Percentiles rank a stretch among this genome's conserved stretches.
These are phyloP conservation scores for Stenurella melanura DNA, from an alignment of 2,888 invertebrate species.

Conservation along the genomic window DNA sequence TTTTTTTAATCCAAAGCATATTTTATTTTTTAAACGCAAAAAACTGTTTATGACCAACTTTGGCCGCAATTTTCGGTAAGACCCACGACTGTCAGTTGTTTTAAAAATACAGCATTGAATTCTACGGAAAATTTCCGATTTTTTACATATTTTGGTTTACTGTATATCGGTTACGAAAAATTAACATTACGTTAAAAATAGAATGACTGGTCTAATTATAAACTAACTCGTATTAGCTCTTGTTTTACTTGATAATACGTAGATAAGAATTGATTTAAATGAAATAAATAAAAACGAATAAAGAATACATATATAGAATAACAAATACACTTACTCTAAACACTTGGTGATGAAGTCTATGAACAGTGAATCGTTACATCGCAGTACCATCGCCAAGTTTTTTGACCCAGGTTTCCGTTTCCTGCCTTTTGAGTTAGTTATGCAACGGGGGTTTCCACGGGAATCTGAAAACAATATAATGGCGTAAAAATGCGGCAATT, in stretches of 20 bases:
- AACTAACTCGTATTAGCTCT: neutral
- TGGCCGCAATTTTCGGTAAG: too few relatives aligned
- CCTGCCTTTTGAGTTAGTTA: conserved; percentile 95
- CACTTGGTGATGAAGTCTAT: conserved; percentile 93
- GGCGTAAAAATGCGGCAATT: neutral
- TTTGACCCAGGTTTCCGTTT: conserved; percentile 92
- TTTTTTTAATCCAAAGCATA: too few relatives aligned
- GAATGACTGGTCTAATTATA: too few relatives aligned
- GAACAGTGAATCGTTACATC: conserved; percentile 91
- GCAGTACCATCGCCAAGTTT: conserved; percentile 86
- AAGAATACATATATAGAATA: too few relatives aligned
- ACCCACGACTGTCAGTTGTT: too few relatives aligned
- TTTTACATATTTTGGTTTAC: too few relatives aligned
- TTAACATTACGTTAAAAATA: too few relatives aligned
- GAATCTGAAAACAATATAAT: conserved; percentile 79
- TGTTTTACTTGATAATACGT: neutral
- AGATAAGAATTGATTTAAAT: neutral
- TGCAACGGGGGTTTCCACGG: conserved; percentile 91
- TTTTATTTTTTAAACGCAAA: too few relatives aligned
- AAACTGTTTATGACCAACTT: too few relatives aligned
- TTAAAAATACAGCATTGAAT: too few relatives aligned
- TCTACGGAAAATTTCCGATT: too few relatives aligned
- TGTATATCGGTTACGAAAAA: too few relatives aligned
- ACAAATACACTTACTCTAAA: conserved; percentile 83
- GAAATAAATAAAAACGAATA: neutral